Base-by-base conservation (phyloP, 1,140 invertebrate species). In the Grapholita molesta region DNA sequence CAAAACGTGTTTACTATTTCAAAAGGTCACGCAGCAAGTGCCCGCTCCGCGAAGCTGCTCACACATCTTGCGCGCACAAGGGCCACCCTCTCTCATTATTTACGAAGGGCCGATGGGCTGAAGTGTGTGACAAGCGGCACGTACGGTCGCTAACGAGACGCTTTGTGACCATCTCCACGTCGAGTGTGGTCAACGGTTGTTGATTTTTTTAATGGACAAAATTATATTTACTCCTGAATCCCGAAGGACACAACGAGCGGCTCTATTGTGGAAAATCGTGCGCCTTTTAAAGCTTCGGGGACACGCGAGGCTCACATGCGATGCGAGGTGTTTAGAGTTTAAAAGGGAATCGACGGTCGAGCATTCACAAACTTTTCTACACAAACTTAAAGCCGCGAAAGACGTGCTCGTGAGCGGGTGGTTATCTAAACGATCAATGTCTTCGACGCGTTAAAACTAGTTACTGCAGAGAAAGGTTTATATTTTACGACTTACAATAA, bases 151-250 rank as follows among this genome's bases (percentile, higher is more conserved):
- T 91, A 91, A 91, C 88, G 89, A 91, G 89, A 88, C 85, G 87
- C 82, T 89, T 90, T 90, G 89, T 91, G 88, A 87, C 85, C 87
- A 87, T 83, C 86, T 79, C 75, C 73, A 73, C 68, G 65, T 82
- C 78, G 70, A 85, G 80, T 86, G 85, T 86, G 85, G 85, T 87
- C 86, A 88, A 75, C 78, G 77, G 71, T 84, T 84, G 82, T 85
- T 85, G 79, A 83, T 86, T 88, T 89, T 91, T 91, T 91, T 89
- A 91, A 91, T 89, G 86, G 84, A 66, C 84, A 84, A 88, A 89
- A 91, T 89, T 82, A 87, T 88, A 89, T 91, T 89, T 88, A 72
- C 79, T 80, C n/a, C 30, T 73, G 84, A 73, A 84, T 85, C 78
- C 86, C 24, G 6, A 61, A 77, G 80, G 76, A 55, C 71, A 74